These are phyloP conservation scores for Leptothorax acervorum DNA, from an alignment of 2,888 invertebrate species.

Conservation along the genomic window DNA sequence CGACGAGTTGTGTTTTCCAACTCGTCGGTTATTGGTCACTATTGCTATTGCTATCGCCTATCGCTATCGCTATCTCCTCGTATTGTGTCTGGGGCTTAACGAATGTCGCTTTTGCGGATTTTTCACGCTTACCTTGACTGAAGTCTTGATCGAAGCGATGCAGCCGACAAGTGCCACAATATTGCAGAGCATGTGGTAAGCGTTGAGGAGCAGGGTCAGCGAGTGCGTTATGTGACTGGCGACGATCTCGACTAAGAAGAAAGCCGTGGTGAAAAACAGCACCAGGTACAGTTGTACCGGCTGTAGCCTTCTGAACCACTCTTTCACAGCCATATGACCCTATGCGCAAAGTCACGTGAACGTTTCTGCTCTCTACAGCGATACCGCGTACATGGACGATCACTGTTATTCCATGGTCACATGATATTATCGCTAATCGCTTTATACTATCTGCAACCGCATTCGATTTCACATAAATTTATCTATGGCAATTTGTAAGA, in stretches of 20 bases:
- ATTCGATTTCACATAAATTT: constrained; percentile 10
- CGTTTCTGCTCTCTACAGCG: constrained; percentile 32
- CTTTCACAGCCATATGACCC: constrained; percentile 91
- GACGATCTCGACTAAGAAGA: constrained; percentile 93
- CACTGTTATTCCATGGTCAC: constrained; percentile 21
- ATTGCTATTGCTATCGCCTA: too few relatives aligned
- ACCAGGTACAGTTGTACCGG: constrained; percentile 92
- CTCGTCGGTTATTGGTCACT: too few relatives aligned
- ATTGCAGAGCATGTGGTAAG: constrained; percentile 98
- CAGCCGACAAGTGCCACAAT: constrained; percentile 94
- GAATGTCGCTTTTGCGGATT: neutral
- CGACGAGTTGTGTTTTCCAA: too few relatives aligned
- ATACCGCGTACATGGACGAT: neutral
- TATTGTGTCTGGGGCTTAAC: too few relatives aligned
- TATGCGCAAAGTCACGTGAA: constrained; percentile 56
- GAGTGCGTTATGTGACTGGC: constrained; percentile 96
- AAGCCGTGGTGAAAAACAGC: constrained; percentile 90
- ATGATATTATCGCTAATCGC: neutral
- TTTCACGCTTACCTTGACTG: constrained; percentile 86
- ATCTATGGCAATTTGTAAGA: neutral
- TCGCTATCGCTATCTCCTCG: too few relatives aligned
- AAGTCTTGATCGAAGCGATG: constrained; percentile 90
- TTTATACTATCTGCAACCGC: neutral
- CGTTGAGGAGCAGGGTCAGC: constrained; percentile 95
- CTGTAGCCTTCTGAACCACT: constrained; percentile 91